A percentile compares a stretch with the other conserved stretches of the same genome.
phyloP scores from a whole-genome alignment of 1,140 invertebrate species.

The Daktulosphaira vitifoliae region DNA sequence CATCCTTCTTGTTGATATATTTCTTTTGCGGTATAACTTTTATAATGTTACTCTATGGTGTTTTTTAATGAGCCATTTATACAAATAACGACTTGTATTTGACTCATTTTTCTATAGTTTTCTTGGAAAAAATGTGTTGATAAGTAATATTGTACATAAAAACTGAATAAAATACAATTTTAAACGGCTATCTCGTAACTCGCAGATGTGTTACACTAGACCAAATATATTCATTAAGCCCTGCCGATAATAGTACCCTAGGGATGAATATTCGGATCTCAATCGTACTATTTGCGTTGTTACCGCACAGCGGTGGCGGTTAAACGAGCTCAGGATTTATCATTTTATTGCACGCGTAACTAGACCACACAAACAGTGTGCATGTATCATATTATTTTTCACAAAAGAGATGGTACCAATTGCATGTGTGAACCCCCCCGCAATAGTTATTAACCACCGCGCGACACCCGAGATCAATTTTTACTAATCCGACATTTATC shows the following conservation, averaged over 20 bases:
- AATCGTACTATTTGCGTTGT: not conserved
- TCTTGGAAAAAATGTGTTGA: no score
- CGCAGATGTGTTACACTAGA: not conserved
- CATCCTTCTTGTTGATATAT: no score
- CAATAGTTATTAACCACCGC: not conserved
- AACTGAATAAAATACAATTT: no score
- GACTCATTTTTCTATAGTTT: no score
- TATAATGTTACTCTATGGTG: no score
- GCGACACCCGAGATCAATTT: not conserved
- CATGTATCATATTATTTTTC: not conserved
- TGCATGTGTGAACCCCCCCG: no score
- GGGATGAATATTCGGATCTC: not conserved
- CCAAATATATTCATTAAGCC: not conserved
- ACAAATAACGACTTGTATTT: no score
- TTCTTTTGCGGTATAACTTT: no score
- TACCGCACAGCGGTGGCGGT: not conserved
- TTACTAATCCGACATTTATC: conserved; percentile 21
- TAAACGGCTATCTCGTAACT: no score
- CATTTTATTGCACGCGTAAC: not conserved
- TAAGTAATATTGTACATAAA: no score
- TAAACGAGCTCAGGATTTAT: conserved; percentile 19
- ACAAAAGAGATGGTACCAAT: no score
- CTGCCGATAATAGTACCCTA: not conserved
- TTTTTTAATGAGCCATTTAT: no score
- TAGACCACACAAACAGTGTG: conserved; percentile 1